Evolutionary conservation across 2,888 invertebrate species (phyloP).

Genomic region (Drosophila demipolita): DNA sequence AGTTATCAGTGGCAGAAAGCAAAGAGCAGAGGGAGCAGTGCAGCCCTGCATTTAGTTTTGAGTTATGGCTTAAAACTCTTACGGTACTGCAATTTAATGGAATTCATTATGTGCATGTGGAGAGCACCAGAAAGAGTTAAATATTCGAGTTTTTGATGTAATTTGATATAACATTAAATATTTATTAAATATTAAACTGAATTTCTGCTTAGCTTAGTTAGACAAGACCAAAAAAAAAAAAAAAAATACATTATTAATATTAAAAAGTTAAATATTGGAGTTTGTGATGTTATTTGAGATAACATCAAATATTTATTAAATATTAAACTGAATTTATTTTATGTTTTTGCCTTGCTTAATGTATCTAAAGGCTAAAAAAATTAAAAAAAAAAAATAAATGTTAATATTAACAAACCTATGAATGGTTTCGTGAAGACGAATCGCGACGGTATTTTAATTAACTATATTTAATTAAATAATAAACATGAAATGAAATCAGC

Average conservation of each 20-base stretch:
- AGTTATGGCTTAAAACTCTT: conserved; percentile 50
- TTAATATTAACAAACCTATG: too few relatives aligned
- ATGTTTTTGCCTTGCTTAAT: neutral
- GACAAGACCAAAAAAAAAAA: neutral
- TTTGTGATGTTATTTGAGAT: neutral
- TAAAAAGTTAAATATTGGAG: neutral
- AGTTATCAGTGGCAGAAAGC: conserved; percentile 26
- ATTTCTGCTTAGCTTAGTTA: neutral
- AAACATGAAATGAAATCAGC: neutral
- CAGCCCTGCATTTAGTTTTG: conserved; percentile 51
- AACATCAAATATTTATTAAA: neutral
- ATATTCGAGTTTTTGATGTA: neutral
- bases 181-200: neutral
- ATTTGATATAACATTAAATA: neutral
- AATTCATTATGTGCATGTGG: neutral
- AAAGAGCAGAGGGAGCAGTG: neutral
- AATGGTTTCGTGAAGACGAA: neutral
- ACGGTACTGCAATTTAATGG: conserved; percentile 40
- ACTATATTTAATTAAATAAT: too few relatives aligned
- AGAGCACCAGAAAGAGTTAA: neutral
- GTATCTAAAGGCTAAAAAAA: neutral
- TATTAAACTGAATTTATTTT: neutral
- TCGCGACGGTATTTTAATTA: neutral
- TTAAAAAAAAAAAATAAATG: neutral
- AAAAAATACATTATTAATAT: neutral